Base-by-base conservation (phyloP, 2,888 invertebrate species). In the Pachliopta kotzebuea region DNA sequence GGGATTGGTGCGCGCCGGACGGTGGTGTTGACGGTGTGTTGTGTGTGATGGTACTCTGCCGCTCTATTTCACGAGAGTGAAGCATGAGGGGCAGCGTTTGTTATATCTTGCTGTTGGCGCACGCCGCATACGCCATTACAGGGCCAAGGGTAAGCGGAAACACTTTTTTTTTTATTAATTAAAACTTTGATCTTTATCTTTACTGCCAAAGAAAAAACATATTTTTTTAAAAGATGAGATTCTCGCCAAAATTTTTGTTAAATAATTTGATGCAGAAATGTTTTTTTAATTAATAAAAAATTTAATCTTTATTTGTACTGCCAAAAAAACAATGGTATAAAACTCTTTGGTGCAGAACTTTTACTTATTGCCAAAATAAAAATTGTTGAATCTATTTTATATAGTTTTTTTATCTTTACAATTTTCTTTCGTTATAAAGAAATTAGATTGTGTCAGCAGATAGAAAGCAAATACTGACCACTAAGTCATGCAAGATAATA, bases 21-120 rank as follows among this genome's bases (percentile, higher is more conserved):
- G 73, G 80, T 84, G 77, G 78, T 79, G 83, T 81, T 79, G 59
- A 59, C 66, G 62, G 69, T 66, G 65, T 61, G 57, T 68, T 73
- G 83, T 85, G 86, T 88, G 88, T 88, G 86, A 90, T 91, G 89
- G 76, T 88, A 88, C 85, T 88, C 86, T 79, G 88, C 85, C 80
- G 76, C 86, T 86, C 85, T 86, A 78, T 69, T 74, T 76, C 76
- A 78, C 81, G 81, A 85, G 86, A 85, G 86, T 83, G 84, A 83
- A 90, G 83, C 81, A 90, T 90, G 90, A 90, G 85, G 84, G 84
- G 84, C 75, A 80, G 79, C 79, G 78, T 88, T 79, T 86, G 80
- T 77, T 78, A 78, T 77, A 77, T 88, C 72, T 76, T 90, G 78
- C 75, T 90, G 74, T 81, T 90, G 90, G 90, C 86, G 88, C 90